Base-by-base conservation (phyloP, 2,888 invertebrate species). In the Nemoura dubitans region DNA sequence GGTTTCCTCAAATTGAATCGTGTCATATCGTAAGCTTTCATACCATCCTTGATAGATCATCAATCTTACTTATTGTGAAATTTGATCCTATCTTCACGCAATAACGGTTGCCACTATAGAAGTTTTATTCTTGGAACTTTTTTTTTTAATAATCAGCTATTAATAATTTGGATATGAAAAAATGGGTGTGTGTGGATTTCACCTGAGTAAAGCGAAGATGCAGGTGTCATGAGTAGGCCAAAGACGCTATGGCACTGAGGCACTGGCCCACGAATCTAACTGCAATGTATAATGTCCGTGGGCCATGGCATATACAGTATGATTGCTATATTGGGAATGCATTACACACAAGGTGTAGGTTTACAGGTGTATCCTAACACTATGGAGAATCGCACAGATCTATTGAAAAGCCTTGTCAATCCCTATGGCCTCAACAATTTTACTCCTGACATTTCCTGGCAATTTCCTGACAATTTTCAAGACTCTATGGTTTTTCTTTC, bases 141-240 rank as follows among this genome's bases (percentile, higher is more conserved):
- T 59, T 59, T 59, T 59, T 21, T 21, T 21, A 59, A 59, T 59
- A 7, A 59, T 59, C 59, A 21, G 21, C 59, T 59, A 59, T 59
- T 59, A 59, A 59, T 59, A 59, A 59, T 59, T 59, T 59, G 59
- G 59, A 59, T 16, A 59, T 59, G 14, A 59, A 21, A 59, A 21
- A 59, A 59, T 59, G 59, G 59, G 59, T 59, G 59, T 59, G 59
- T 1, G 21, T 59, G 59, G 21, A 59, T 59, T 59, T 59, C 59
- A 59, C 59, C 59, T 59, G 59, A 59, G 59, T 21, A 59, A 21
- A 59, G 59, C 16, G 16, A 59, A 21, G 59, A 59, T 59, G 59
- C 59, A 59, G 59, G 59, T 59, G 59, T 59, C 59, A 59, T 59
- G 59, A 59, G 59, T 59, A 59, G 59, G 59, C 59, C 59, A 59